Base-by-base conservation (phyloP, 2,797 vertebrate genomes). In the Ctenopoma multispine region DNA sequence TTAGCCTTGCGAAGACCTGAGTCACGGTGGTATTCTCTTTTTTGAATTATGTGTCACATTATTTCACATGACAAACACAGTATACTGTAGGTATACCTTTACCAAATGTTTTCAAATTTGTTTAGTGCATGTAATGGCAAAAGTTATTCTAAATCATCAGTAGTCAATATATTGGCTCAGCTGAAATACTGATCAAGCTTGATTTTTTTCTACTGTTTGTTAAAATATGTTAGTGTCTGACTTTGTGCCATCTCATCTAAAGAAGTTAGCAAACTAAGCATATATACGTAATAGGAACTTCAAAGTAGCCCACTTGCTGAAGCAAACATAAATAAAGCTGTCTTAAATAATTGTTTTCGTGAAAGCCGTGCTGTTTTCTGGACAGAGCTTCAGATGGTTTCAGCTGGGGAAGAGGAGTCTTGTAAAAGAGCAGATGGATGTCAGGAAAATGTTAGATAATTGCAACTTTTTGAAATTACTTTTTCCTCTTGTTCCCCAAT, bases 1-100 rank as follows among this genome's bases (percentile, higher is more conserved):
- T 80, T 69, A 73, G 31, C 56, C 21, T 7, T 1, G 74, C 66
- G 55, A 15, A 64, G 76, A 73, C 67, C 73, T 46, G 41, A 74
- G 66, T 75, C 72, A 50, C 21, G 20, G 21, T 66, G 51, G 23
- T 66, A 63, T 64, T 74, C 47, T 55, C 4, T 76, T 36, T 38
- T 9, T 64, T 38, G 77, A 60, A 31, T 31, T 18, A 77, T 63
- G 56, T 59, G 44, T 63, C 61, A 53, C 65, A 46, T 69, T 51
- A 29, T 83, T 75, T 79, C 36, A 64, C 77, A 27, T 27, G 24
- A 27, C 24, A 27, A 27, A 27, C 24, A 27, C 24, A 2, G 24
- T 27, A 27, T 27, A 27, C 24, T 27, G 24, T 27, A 27, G 24
- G 24, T 27, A 27, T 27, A 27, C 24, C 24, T 27, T n/a, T n/a